Evolutionary conservation across 2,797 vertebrate species (phyloP).

Genomic region (Channallabes apus): DNA sequence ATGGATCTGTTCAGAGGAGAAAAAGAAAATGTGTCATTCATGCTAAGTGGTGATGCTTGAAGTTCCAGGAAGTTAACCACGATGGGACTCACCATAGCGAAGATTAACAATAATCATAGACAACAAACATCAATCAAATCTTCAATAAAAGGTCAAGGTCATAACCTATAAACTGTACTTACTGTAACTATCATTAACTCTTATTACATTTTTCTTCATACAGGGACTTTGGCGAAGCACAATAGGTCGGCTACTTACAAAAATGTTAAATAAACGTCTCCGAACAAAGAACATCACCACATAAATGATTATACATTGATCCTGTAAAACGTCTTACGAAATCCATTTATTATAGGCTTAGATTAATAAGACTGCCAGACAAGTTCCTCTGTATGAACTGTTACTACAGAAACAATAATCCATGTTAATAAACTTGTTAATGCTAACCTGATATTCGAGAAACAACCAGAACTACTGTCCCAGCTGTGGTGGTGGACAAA

Average conservation of each 20-base stretch:
- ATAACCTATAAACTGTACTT: neutral
- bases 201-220: neutral
- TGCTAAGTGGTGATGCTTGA: neutral
- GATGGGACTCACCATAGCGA: neutral
- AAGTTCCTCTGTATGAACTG: neutral
- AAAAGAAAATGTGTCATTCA: neutral
- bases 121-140: neutral
- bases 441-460: neutral
- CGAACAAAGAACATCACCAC: neutral
- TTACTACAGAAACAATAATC: neutral
- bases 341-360: neutral
- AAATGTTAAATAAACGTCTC: neutral
- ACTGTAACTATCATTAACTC: neutral
- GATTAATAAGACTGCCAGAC: neutral
- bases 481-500: neutral
- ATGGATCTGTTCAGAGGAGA: conserved; percentile 82
- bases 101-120: neutral
- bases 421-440: neutral
- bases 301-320: neutral
- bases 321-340: neutral
- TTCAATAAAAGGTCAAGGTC: neutral
- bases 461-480: neutral
- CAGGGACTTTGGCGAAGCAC: neutral
- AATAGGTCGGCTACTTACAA: neutral
- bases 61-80: neutral